These are phyloP conservation scores for Falco peregrinus DNA, from an alignment of 2,797 vertebrate genomes.

Conservation along the genomic window DNA sequence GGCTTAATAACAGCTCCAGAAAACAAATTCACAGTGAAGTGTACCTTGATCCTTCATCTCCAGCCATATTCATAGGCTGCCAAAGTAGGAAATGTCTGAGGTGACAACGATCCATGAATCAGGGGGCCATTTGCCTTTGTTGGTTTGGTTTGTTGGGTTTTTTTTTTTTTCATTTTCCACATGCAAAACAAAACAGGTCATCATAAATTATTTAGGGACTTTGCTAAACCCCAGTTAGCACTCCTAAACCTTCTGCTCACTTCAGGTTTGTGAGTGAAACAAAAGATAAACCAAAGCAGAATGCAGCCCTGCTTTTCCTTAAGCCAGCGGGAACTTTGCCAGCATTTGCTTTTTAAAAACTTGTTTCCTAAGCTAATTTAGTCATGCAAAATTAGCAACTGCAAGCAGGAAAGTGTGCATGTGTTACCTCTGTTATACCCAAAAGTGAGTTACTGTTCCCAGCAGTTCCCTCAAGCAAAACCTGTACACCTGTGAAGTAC, in stretches of 20 bases:
- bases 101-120: slow-evolving; percentile 18
- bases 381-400: not conserved
- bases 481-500: not conserved
- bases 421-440: not conserved
- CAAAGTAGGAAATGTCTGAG: slow-evolving; percentile 33
- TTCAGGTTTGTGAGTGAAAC: not conserved
- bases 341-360: not conserved
- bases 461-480: not conserved
- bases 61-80: not conserved
- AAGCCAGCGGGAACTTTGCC: not conserved
- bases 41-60: not conserved
- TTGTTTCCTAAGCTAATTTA: not conserved
- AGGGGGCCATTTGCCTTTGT: not conserved
- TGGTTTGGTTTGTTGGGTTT: not conserved
- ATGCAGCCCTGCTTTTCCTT: not conserved
- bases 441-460: not conserved
- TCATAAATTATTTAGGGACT: slow-evolving; percentile 18
- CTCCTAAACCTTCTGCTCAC: not conserved
- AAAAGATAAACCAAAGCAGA: not conserved
- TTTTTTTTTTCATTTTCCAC: not conserved
- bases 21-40: not conserved
- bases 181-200: not conserved
- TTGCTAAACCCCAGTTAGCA: not conserved
- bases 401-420: not conserved
- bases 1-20: not conserved